These are phyloP conservation scores for Crioceris asparagi DNA, from an alignment of 2,888 invertebrate genomes.

Conservation along the genomic window DNA sequence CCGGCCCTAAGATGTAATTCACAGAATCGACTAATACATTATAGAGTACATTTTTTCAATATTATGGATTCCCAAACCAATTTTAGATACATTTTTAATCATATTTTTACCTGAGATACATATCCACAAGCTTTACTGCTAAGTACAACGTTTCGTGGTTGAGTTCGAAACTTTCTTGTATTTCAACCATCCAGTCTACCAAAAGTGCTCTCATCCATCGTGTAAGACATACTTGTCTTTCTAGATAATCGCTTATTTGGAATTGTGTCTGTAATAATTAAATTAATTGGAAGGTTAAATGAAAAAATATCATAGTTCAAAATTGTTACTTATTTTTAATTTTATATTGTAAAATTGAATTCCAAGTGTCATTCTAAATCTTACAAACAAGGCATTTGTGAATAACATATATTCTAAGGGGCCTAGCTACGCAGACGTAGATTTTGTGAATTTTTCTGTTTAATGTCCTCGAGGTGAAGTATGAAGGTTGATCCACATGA, in stretches of 20 bases:
- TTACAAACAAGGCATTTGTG: no score
- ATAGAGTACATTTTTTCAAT: not conserved
- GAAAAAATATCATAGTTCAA: not conserved
- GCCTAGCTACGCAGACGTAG: no score
- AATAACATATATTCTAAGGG: no score
- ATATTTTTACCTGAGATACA: slow-evolving; percentile 53
- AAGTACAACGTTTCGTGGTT: slow-evolving; percentile 97
- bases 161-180: slow-evolving; percentile 93
- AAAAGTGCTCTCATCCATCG: slow-evolving; percentile 85
- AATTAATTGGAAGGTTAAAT: not conserved
- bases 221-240: slow-evolving; percentile 65
- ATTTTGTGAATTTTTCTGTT: no score
- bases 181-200: slow-evolving; percentile 99
- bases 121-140: slow-evolving; percentile 90
- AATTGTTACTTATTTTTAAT: no score
- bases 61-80: no score
- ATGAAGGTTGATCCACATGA: no score
- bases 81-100: not conserved
- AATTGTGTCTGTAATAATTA: slow-evolving; percentile 48
- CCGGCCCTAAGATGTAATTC: no score
- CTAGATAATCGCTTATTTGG: slow-evolving; percentile 70
- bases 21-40: no score
- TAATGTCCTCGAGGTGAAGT: no score
- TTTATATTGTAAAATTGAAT: no score
- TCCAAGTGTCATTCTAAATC: no score